Percentiles rank a stretch among this genome's conserved stretches.
Conservation (phyloP, 2,888 invertebrate species). For the Dinocampus coccinellae region DNA sequence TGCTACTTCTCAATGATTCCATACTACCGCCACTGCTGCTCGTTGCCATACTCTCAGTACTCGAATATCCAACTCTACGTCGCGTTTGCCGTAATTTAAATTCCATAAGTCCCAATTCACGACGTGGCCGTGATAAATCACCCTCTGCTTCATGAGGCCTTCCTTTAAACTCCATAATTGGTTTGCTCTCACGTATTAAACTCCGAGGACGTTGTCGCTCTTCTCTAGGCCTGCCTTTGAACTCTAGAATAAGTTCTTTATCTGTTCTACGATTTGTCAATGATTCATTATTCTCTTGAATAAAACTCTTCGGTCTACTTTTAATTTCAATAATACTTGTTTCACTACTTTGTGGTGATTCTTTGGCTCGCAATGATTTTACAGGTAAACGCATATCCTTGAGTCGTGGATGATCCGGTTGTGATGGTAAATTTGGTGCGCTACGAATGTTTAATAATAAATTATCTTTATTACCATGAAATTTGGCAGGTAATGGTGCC, state of each 20-base stretch:
- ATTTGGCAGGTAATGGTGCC: conserved; percentile 85
- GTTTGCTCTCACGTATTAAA: conserved; percentile 70
- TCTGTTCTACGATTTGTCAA: conserved; percentile 72
- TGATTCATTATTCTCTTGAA: conserved; percentile 69
- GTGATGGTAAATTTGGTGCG: conserved; percentile 82
- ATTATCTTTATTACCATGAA: conserved; percentile 75
- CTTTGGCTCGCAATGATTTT: conserved; percentile 77
- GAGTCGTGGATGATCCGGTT: conserved; percentile 76
- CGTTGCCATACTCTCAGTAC: conserved; percentile 89
- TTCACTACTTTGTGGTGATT: conserved; percentile 75
- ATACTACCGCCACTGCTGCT: conserved; percentile 90
- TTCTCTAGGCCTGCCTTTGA: conserved; percentile 78
- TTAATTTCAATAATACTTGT: conserved; percentile 77
- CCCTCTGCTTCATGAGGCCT: conserved; percentile 71
- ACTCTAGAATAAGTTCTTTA: conserved; percentile 74
- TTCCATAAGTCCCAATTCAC: conserved; percentile 71
- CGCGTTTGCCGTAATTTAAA: conserved; percentile 77
- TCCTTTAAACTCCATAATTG: conserved; percentile 81
- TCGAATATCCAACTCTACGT: conserved; percentile 77
- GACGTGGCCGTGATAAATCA: conserved; percentile 53
- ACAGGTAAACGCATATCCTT: conserved; percentile 82
- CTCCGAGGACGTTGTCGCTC: conserved; percentile 62
- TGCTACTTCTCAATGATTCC: conserved; percentile 88
- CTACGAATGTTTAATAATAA: conserved; percentile 80
- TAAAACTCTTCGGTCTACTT: conserved; percentile 67